Conservation (phyloP, 2,888 invertebrate genomes). For the Calameuta filiformis region DNA sequence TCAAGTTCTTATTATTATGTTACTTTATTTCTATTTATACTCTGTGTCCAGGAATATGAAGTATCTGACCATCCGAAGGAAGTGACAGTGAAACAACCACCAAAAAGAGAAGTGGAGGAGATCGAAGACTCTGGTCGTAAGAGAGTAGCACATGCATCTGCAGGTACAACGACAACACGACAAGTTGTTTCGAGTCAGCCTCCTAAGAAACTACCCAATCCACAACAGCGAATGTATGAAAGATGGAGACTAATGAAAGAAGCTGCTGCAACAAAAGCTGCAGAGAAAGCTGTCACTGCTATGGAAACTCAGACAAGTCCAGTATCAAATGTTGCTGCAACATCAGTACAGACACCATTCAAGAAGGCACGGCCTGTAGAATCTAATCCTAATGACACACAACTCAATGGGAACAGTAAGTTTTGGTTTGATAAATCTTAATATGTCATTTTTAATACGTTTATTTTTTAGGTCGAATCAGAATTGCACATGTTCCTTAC, state of each 20-base stretch:
- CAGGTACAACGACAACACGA: slow-evolving; percentile 42
- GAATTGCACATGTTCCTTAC: slow-evolving; percentile 85
- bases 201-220: slow-evolving; percentile 44
- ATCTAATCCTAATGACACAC: slow-evolving; percentile 27
- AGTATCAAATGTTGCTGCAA: slow-evolving; percentile 9
- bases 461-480: slow-evolving; percentile 58
- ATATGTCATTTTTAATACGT: background rate
- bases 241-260: slow-evolving; percentile 58
- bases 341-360: background rate
- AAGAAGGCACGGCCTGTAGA: background rate
- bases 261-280: slow-evolving; percentile 48
- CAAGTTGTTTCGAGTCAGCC: slow-evolving; percentile 46
- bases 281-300: slow-evolving; percentile 28
- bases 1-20: slow-evolving; percentile 3
- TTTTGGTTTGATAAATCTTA: slow-evolving; percentile 2
- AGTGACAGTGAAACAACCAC: slow-evolving; percentile 35
- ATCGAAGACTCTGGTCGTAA: slow-evolving; percentile 69
- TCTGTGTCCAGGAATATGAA: slow-evolving; percentile 55
- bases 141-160: slow-evolving; percentile 76
- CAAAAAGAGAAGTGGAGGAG: slow-evolving; percentile 45
- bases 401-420: slow-evolving; percentile 56
- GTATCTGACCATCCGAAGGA: slow-evolving; percentile 53
- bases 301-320: slow-evolving; percentile 6
- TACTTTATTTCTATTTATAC: slow-evolving; percentile 11
- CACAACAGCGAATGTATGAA: slow-evolving; percentile 59